Percentiles rank a stretch among this genome's conserved stretches.
These are phyloP conservation scores for Pseudopipra pipra DNA, from an alignment of 2,113 vertebrate genomes.

Conservation along the genomic window DNA sequence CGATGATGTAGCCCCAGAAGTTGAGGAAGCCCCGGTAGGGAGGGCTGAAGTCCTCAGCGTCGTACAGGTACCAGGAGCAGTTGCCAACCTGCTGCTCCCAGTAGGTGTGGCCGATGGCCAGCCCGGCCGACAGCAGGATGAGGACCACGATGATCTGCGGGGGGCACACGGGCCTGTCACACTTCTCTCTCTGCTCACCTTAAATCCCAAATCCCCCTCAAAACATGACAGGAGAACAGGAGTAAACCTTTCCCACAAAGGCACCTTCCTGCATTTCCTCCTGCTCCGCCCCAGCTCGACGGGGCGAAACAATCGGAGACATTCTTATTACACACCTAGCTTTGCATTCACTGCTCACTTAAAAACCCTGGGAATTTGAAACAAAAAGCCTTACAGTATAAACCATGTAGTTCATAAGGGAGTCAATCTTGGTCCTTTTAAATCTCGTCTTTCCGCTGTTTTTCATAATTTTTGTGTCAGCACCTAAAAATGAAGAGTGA, in stretches of 20 bases:
- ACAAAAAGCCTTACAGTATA: conserved; percentile 83
- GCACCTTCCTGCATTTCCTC: background rate
- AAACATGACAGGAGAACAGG: too few species aligned
- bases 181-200: fast-evolving
- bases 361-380: background rate
- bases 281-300: background rate
- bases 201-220: background rate
- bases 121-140: conserved; percentile 84
- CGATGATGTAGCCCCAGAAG: conserved; percentile 97
- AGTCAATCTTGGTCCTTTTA: conserved; percentile 96
- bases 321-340: background rate
- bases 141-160: conserved; percentile 88
- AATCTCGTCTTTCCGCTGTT: conserved; percentile 94
- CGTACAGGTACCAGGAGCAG: conserved; percentile 87
- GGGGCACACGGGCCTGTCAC: background rate
- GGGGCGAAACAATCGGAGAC: background rate
- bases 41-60: conserved; percentile 63
- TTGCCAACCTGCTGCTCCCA: conserved; percentile 89
- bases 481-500: conserved; percentile 72
- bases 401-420: conserved; percentile 98
- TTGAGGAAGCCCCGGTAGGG: conserved; percentile 88
- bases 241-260: background rate
- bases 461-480: conserved; percentile 98
- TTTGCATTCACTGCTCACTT: background rate
- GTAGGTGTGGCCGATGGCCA: conserved; percentile 92